Evolutionary conservation across 1,140 invertebrate genomes (phyloP).

Genomic region (Bombus terrestris): DNA sequence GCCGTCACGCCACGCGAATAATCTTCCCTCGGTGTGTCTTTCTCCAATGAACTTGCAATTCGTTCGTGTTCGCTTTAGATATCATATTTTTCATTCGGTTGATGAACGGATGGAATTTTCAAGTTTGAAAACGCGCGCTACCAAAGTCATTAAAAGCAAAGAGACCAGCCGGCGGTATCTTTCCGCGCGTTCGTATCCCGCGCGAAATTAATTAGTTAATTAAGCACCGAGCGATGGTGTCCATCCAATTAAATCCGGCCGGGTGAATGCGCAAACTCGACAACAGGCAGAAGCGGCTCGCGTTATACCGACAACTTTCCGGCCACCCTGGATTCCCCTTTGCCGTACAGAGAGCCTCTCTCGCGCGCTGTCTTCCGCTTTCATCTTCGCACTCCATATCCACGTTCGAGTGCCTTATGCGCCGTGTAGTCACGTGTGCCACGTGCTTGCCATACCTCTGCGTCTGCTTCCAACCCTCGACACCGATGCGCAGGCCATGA

Average conservation of each 20-base stretch:
- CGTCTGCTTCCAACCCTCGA: conserved; percentile 29
- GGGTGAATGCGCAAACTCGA: conserved; percentile 67
- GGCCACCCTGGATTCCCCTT: conserved; percentile 32
- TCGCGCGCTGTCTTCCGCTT: conserved; percentile 48
- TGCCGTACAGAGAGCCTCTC: neutral
- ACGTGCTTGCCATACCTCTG: conserved; percentile 43
- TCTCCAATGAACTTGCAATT: neutral
- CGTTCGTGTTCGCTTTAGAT: neutral
- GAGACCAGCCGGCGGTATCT: conserved; percentile 50
- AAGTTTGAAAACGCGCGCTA: neutral
- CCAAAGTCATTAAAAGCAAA: conserved; percentile 46
- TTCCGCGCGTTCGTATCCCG: conserved; percentile 70
- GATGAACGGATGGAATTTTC: neutral
- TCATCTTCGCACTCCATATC: conserved; percentile 62
- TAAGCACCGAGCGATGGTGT: conserved; percentile 76
- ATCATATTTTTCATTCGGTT: neutral
- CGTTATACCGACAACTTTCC: conserved; percentile 61
- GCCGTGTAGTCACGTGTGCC: conserved; percentile 34
- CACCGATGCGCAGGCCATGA: neutral
- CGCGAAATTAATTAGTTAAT: conserved; percentile 82
- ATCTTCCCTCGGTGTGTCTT: neutral
- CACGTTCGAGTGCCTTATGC: conserved; percentile 38
- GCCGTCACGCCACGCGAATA: neutral
- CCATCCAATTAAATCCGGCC: conserved; percentile 80
- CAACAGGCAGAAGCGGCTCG: conserved; percentile 59